Conservation (phyloP, 2,888 invertebrate genomes). For the Synergus gifuensis region DNA sequence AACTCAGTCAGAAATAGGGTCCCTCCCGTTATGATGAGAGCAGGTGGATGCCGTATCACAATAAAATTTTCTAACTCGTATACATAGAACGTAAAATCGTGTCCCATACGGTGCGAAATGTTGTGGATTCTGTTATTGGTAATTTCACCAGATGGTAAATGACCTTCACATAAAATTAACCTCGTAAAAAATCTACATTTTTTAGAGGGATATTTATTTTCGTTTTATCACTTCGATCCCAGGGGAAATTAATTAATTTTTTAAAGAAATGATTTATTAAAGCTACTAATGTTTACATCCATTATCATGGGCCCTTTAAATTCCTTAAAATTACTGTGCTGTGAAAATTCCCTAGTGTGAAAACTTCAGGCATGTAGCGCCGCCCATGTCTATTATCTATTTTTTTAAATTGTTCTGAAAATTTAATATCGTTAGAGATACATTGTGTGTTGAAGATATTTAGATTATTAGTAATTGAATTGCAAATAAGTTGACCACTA, state of each 20-base stretch:
- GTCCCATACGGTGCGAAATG: constrained; percentile 34
- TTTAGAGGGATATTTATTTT: neutral
- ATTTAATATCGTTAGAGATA: too few species aligned
- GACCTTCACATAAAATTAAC: neutral
- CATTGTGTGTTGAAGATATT: too few species aligned
- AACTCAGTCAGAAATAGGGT: constrained; percentile 39
- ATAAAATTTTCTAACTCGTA: constrained; percentile 53
- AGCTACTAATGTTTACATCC: neutral
- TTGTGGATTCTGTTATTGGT: constrained; percentile 34
- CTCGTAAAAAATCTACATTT: constrained; percentile 4
- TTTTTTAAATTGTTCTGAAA: too few species aligned
- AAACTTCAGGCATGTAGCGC: too few species aligned
- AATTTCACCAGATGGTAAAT: constrained; percentile 28
- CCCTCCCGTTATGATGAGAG: constrained; percentile 57
- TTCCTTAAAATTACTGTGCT: too few species aligned
- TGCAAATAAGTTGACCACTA: neutral
- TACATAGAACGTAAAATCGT: constrained; percentile 48
- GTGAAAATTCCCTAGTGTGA: too few species aligned
- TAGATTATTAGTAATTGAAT: neutral
- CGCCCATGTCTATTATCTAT: too few species aligned
- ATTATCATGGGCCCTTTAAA: too few species aligned
- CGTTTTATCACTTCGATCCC: too few species aligned
- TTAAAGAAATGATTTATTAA: neutral
- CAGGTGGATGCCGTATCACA: constrained; percentile 59
- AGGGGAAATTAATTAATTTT: neutral